Conservation (phyloP, 2,113 vertebrate species). For the Benitochromis conjunctus region DNA sequence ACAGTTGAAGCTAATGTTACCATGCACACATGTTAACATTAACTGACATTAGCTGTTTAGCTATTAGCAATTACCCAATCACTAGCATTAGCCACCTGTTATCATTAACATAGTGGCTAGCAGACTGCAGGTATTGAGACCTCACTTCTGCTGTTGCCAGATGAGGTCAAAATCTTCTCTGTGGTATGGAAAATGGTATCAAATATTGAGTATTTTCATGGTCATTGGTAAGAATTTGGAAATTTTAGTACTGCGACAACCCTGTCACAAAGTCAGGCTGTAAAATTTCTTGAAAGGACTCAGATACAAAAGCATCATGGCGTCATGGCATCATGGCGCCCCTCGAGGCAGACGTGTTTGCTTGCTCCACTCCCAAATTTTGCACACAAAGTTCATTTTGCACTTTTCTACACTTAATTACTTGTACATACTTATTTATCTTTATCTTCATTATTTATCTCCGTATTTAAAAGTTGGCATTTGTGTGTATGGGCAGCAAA, state of each 20-base stretch:
- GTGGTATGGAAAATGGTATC: not conserved
- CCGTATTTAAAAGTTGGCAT: too few species aligned
- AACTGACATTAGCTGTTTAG: not conserved
- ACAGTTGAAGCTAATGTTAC: not conserved
- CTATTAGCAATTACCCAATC: not conserved
- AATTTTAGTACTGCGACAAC: not conserved
- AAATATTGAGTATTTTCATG: not conserved
- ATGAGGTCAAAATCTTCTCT: not conserved
- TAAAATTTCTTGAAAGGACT: not conserved
- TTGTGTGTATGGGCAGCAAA: too few species aligned
- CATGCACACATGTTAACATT: not conserved
- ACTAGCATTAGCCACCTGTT: not conserved
- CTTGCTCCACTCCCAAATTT: too few species aligned
- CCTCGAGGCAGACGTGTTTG: too few species aligned
- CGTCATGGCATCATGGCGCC: too few species aligned
- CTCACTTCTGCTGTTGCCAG: not conserved
- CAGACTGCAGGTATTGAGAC: not conserved
- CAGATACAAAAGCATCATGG: not conserved
- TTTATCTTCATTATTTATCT: too few species aligned
- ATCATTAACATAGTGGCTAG: not conserved
- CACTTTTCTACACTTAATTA: too few species aligned
- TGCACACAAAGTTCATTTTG: too few species aligned
- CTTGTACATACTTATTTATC: too few species aligned
- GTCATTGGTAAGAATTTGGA: not conserved
- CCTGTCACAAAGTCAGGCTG: not conserved